Evolutionary conservation across 2,113 vertebrate species (phyloP), one percentile per base, ranked within the genome.

Genomic region (Pygoscelis adeliae): DNA sequence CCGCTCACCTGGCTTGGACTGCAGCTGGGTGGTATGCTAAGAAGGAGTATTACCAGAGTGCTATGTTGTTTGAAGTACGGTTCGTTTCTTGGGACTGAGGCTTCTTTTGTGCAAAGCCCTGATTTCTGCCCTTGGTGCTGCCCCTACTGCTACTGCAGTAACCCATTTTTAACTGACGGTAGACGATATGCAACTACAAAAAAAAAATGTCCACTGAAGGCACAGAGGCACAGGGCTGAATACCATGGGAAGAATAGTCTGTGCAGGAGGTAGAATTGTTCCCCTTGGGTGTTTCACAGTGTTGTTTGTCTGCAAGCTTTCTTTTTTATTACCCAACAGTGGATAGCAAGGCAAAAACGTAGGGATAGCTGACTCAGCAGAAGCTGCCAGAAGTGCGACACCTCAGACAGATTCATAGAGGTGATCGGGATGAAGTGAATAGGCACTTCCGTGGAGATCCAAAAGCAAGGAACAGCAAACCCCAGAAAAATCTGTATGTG

Each of bases 11-110:
- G 1, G 44, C 63, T 38, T 3, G 46, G 56, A 0, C 9, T 10
- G 4, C n/a, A 9, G 84, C 29, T 26, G 9, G 25, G 12, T 0
- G 27, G 49, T 5, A 0, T 3, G n/a, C 16, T 15, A 1, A 4
- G 7, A 5, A 53, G 62, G 62, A 29, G 3, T 10, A 5, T 16
- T 21, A 8, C n/a, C 2, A 2, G 72, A 5, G 44, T 2, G 34
- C 5, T 7, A 1, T 0, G 79, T 12, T 44, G 14, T 42, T 62
- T 20, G 56, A 6, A 25, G 30, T 6, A 6, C 3, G n/a, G 73
- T 47, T 63, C 1, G 1, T 49, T 26, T 9, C 15, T 46, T 9
- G 58, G 56, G 38, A 2, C 3, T 13, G 36, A 74, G 61, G 30
- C 22, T 79, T 22, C 61, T 50, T 9, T 32, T 2, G 0, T 47